Conservation (phyloP, 2,113 vertebrate genomes). For the Myiagra hebetior region DNA sequence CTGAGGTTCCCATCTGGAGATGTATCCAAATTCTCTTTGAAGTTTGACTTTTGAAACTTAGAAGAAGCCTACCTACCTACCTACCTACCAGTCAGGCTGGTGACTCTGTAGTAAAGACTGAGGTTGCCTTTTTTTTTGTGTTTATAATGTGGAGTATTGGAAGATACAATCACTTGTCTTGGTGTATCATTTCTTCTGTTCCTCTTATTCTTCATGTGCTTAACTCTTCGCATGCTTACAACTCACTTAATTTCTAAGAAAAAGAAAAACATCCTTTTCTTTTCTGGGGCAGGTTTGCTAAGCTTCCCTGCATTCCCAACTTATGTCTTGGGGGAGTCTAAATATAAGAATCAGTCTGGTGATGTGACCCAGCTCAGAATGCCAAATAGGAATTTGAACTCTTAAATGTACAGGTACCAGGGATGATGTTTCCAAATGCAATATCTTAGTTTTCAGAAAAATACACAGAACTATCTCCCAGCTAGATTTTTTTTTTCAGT, state of each 20-base stretch:
- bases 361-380: background rate
- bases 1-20: background rate
- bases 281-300: background rate
- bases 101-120: background rate
- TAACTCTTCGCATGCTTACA: rapidly evolving
- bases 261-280: background rate
- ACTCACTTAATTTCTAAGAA: background rate
- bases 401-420: background rate
- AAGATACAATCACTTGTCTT: background rate
- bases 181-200: background rate
- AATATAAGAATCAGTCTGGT: background rate
- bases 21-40: background rate
- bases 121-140: background rate
- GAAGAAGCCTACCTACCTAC: background rate
- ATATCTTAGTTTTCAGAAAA: background rate
- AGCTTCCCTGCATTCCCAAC: background rate
- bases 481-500: background rate
- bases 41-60: background rate
- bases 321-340: background rate
- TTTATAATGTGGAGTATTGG: background rate
- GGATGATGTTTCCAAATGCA: background rate
- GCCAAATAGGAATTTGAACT: background rate
- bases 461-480: background rate
- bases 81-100: too few species aligned
- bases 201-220: background rate